Evolutionary conservation across 2,113 vertebrate genomes (phyloP), one percentile per base, ranked within the genome.

Genomic region (Corynorhinus townsendii): DNA sequence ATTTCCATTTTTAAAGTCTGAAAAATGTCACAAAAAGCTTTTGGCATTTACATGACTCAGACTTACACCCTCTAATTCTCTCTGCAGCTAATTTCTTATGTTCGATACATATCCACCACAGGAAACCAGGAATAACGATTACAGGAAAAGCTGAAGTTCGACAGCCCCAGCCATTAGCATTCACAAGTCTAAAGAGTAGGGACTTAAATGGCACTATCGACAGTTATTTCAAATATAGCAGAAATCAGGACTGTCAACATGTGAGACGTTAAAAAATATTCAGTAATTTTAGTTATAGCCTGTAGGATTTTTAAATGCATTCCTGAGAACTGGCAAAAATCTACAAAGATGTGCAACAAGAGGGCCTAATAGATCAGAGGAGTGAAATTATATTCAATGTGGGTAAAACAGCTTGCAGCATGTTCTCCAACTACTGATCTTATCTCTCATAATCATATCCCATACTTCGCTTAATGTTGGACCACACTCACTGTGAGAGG

Each of bases 21-120:
- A 98, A 98, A 98, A 98, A 98, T 98, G 97, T 98, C 98, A 98
- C 97, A 97, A 98, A 98, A 98, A 98, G 96, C 96, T 98, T 98
- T 98, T 98, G 98, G 97, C 98, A 98, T 98, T 98, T 98, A 98
- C 96, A 86, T 97, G 98, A 97, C 97, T 98, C 98, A 98, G 98
- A 96, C 96, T 98, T 97, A 97, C 96, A 98, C 92, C 92, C 96
- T 97, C 97, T 98, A 98, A 98, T 98, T 98, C 98, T 98, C 97
- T 96, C 97, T 97, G 95, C 97, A 97, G 97, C 97, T 97, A 98
- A 98, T 98, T 98, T 98, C 97, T 97, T 97, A 97, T 96, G 88
- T 98, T 98, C 98, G 22, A 95, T 96, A 89, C 93, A 94, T 98
- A 97, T 88, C 94, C 97, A 95, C 97, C 98, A 95, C 97, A 98